Evolutionary conservation across 2,113 vertebrate species (phyloP).

Genomic region (Zosterops japonicus): DNA sequence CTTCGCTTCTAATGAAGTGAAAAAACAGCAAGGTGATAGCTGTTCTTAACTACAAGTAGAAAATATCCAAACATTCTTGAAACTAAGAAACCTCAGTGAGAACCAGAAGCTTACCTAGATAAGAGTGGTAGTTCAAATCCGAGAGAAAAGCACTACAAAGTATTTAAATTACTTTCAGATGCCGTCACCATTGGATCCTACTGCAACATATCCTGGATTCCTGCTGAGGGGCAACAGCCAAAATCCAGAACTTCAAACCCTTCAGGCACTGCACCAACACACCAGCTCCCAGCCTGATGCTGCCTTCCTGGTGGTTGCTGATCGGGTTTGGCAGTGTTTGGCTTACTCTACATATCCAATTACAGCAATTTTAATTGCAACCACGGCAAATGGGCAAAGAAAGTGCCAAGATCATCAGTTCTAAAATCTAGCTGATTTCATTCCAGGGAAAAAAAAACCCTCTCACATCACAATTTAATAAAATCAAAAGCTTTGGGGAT

Average conservation of each 20-base stretch:
- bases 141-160: accelerated
- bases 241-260: accelerated
- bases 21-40: accelerated
- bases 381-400: neutral
- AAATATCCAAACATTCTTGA: accelerated
- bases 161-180: neutral
- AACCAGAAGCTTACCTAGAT: too few species aligned
- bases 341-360: accelerated
- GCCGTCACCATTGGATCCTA: accelerated
- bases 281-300: neutral
- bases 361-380: neutral
- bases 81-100: accelerated
- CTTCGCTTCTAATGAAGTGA: accelerated
- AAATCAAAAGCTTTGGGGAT: neutral
- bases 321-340: accelerated
- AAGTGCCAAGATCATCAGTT: neutral
- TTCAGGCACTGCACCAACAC: neutral
- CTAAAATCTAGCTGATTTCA: accelerated
- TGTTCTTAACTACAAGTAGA: too few species aligned
- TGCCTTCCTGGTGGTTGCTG: accelerated
- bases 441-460: neutral
- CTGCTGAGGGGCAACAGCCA: neutral
- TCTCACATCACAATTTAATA: accelerated
- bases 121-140: accelerated
- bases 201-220: accelerated